Conservation (phyloP, 2,888 invertebrate genomes). For the Aphodius granarius region DNA sequence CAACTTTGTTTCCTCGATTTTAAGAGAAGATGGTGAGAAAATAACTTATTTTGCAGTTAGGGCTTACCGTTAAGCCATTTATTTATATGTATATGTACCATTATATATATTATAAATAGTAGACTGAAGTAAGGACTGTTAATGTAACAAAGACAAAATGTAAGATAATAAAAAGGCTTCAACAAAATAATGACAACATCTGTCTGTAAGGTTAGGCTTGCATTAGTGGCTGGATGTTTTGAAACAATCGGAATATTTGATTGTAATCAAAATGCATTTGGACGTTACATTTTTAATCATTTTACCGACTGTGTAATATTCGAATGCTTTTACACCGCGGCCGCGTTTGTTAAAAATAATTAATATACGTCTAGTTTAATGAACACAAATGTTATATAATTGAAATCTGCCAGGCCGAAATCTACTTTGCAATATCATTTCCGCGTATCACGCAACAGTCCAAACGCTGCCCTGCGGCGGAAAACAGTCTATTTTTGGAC, state of each 20-base stretch:
- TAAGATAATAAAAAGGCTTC: no score
- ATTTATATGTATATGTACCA: no score
- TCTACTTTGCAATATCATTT: background rate
- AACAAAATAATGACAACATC: no score
- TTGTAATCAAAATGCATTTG: background rate
- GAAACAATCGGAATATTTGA: background rate
- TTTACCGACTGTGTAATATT: background rate
- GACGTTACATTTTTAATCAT: background rate
- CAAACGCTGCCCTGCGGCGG: background rate
- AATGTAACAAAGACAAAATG: no score
- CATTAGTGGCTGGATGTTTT: background rate
- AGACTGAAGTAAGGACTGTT: no score
- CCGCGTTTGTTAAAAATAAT: background rate
- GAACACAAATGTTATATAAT: background rate
- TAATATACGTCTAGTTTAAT: background rate
- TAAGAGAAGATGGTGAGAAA: no score
- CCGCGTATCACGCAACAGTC: background rate
- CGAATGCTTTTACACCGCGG: background rate
- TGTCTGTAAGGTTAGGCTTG: background rate
- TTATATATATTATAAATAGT: no score
- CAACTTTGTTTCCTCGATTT: no score
- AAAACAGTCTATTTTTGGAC: background rate
- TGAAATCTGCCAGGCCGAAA: background rate
- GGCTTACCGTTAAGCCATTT: no score
- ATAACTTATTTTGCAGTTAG: no score